Conservation (phyloP, 2,113 vertebrate species). For the Indicator indicator region DNA sequence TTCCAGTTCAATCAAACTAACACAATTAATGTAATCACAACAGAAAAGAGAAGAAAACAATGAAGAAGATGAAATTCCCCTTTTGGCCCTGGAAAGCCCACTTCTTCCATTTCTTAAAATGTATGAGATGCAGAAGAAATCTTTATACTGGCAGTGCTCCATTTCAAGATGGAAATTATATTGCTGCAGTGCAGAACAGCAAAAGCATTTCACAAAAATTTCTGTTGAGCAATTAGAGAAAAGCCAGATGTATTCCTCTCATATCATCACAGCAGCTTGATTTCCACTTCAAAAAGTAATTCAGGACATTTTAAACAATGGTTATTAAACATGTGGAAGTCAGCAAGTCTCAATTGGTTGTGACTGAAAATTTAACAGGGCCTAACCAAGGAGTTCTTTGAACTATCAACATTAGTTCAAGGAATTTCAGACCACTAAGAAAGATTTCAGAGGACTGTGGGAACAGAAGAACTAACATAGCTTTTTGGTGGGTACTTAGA, state of each 20-base stretch:
- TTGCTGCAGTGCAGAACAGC: not conserved
- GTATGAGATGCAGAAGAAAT: not conserved
- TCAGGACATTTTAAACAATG: not conserved
- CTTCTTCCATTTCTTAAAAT: not conserved
- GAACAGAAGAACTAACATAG: not conserved
- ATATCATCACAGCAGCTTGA: not conserved
- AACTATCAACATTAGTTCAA: not conserved
- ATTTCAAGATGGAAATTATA: not conserved
- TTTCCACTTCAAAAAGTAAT: slow-evolving; percentile 36
- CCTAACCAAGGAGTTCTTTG: not conserved
- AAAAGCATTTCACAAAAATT: slow-evolving; percentile 8
- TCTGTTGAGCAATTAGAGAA: not conserved
- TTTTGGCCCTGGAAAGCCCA: not conserved
- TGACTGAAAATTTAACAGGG: not conserved
- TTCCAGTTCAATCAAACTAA: not conserved
- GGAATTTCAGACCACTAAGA: not conserved
- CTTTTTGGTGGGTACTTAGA: not conserved
- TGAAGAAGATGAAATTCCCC: not conserved
- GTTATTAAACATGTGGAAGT: not conserved
- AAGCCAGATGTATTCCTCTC: not conserved
- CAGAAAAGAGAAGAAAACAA: not conserved
- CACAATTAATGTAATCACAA: not conserved
- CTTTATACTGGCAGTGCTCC: not conserved
- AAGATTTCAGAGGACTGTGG: not conserved
- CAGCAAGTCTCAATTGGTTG: not conserved